Conservation (phyloP, 2,888 invertebrate genomes). For the Penaeus monodon region DNA sequence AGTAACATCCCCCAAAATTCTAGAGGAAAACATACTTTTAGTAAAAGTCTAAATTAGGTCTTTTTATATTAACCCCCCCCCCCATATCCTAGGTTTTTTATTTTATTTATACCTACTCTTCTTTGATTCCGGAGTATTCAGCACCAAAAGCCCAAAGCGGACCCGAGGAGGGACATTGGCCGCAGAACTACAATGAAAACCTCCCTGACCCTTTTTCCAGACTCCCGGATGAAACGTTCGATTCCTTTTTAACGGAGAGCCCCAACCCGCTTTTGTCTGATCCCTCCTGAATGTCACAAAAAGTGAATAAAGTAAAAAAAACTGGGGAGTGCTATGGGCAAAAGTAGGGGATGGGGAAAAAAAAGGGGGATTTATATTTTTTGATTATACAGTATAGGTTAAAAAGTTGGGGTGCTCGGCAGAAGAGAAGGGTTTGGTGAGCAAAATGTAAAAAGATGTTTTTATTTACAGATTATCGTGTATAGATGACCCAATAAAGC, state of each 20-base stretch:
- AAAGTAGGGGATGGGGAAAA: too few relatives aligned
- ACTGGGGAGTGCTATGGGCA: slow-evolving; percentile 73
- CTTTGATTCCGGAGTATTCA: slow-evolving; percentile 57
- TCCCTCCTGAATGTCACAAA: slow-evolving; percentile 90
- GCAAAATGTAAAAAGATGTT: too few relatives aligned
- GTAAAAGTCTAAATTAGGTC: not conserved
- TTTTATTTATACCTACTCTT: not conserved
- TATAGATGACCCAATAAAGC: too few relatives aligned
- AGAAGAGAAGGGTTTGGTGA: too few relatives aligned
- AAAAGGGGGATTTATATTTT: too few relatives aligned
- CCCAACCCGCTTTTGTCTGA: slow-evolving; percentile 83
- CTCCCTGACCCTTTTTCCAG: slow-evolving; percentile 84
- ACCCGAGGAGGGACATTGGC: slow-evolving; percentile 75
- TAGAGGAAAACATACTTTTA: not conserved
- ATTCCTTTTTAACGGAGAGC: slow-evolving; percentile 80
- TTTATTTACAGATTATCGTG: too few relatives aligned
- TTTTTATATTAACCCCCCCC: too few relatives aligned
- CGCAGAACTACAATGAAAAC: slow-evolving; percentile 53
- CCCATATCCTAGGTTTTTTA: too few relatives aligned
- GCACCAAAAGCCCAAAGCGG: slow-evolving; percentile 57
- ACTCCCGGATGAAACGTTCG: slow-evolving; percentile 81
- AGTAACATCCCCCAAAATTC: not conserved
- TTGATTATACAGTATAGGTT: too few relatives aligned
- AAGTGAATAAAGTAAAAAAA: slow-evolving; percentile 88
- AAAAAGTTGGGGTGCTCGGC: too few relatives aligned